phyloP scores from a whole-genome alignment of 1,140 invertebrate genomes.

The Stegodyphus dumicola region DNA sequence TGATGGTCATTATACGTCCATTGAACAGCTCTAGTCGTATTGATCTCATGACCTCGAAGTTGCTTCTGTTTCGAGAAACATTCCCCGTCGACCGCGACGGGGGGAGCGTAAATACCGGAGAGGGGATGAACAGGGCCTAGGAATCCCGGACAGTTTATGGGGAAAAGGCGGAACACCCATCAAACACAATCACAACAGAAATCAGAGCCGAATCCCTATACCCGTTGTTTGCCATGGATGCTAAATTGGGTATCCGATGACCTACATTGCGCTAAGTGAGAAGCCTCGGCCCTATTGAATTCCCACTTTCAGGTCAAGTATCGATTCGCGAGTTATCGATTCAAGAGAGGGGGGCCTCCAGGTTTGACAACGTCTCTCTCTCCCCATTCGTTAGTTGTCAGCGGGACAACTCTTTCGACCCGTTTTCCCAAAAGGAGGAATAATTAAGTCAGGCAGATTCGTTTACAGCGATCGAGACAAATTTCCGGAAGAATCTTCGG shows the following conservation, averaged over 20 bases:
- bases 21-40: conserved; percentile 1
- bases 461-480: conserved; percentile 51
- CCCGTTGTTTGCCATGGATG: conserved; percentile 29
- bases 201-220: conserved; percentile 34
- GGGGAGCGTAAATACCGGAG: neutral
- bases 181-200: conserved; percentile 58
- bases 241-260: conserved; percentile 53
- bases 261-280: conserved; percentile 55
- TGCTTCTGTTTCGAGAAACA: conserved; percentile 44
- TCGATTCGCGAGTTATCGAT: conserved; percentile 46
- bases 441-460: conserved; percentile 32
- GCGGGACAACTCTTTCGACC: conserved; percentile 52
- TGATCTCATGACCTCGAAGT: conserved; percentile 1
- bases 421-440: conserved; percentile 31
- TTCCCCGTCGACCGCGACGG: conserved; percentile 38
- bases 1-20: too few species aligned
- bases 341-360: neutral
- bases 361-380: conserved; percentile 9
- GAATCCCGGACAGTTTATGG: conserved; percentile 22
- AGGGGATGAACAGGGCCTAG: conserved; percentile 9
- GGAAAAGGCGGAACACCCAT: conserved; percentile 51
- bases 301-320: conserved; percentile 57
- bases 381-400: conserved; percentile 52
- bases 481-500: conserved; percentile 30
- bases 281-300: conserved; percentile 55